Base-by-base conservation (phyloP, 2,113 vertebrate genomes). In the Spea bombifrons region DNA sequence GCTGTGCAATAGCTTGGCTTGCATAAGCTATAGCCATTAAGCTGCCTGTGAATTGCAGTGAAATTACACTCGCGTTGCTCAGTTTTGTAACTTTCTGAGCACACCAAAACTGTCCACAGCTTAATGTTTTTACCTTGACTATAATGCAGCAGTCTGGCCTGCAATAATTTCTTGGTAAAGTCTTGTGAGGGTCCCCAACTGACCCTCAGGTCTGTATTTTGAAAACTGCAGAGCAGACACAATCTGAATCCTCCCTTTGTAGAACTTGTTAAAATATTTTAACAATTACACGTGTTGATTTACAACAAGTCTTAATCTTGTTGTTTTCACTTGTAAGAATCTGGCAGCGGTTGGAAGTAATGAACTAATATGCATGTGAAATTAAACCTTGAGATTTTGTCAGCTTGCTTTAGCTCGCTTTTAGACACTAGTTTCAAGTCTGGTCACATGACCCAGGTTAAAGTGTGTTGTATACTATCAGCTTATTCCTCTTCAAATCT, bases 331-430 rank as follows among this genome's bases (percentile, higher is more conserved):
- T 13, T 59, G 43, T 66, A 16, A 10, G 15, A 73, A 65, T 78
- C 76, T 66, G 61, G 44, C 49, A 57, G 63, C 78, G 16, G 30
- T 66, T 45, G 61, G 61, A 49, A 8, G 49, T 69, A 48, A 63
- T 45, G 59, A 16, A 79, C 69, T 80, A 73, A 80, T 68, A 71
- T 80, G 78, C 78, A 80, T 80, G 78, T 74, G 68, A 74, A 10
- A 68, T 74, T 64, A 52, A 80, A 74, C 68, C 49, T 45, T 50
- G 45, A 10, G 61, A 17, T 48, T 48, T 67, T 63, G 63, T 80
- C 52, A 61, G 78, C 78, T 80, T 80, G 78, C 71, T 80, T 80
- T 74, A 59, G 78, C 78, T 68, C 74, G 78, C 71, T 80, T 80
- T 74, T 80, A 80, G 77, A 79, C 63, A 79, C 69, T 78, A 78